A percentile compares a stretch with the other conserved stretches of the same genome.
Evolutionary conservation across 2,113 vertebrate genomes (phyloP).

Genomic region (Tychaedon coryphoeus): DNA sequence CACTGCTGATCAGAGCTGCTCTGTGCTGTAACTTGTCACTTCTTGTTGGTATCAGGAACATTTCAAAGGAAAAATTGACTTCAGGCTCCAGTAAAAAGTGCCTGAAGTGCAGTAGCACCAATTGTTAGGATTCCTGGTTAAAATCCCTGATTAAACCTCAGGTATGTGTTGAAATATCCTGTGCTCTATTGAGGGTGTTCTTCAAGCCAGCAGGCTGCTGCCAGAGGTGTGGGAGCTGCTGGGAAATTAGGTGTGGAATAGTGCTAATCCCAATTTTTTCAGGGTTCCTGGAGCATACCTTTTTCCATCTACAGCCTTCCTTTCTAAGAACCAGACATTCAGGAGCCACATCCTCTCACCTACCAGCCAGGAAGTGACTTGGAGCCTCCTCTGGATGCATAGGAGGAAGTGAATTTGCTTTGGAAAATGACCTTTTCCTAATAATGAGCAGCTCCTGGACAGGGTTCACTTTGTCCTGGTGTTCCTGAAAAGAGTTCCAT

Average conservation of each 20-base stretch:
- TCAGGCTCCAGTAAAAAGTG: background rate
- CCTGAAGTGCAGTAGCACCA: background rate
- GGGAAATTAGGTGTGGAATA: background rate
- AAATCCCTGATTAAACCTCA: background rate
- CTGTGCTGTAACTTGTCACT: background rate
- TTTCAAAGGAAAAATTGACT: background rate
- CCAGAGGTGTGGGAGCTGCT: background rate
- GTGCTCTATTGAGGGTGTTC: background rate
- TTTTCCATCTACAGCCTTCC: background rate
- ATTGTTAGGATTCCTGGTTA: background rate
- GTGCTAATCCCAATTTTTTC: background rate
- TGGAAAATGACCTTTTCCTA: background rate
- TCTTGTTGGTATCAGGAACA: background rate
- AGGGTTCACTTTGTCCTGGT: background rate
- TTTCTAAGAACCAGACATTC: background rate
- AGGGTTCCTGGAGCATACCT: background rate
- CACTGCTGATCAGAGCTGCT: background rate
- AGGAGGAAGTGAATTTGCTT: background rate
- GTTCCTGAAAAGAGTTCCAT: background rate
- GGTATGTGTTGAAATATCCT: background rate
- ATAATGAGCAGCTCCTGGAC: background rate
- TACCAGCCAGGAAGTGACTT: background rate
- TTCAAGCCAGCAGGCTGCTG: background rate
- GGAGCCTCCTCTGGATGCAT: background rate
- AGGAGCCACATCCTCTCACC: background rate